These are phyloP conservation scores for Artibeus lituratus DNA, from an alignment of 2,797 vertebrate species.

Conservation along the genomic window DNA sequence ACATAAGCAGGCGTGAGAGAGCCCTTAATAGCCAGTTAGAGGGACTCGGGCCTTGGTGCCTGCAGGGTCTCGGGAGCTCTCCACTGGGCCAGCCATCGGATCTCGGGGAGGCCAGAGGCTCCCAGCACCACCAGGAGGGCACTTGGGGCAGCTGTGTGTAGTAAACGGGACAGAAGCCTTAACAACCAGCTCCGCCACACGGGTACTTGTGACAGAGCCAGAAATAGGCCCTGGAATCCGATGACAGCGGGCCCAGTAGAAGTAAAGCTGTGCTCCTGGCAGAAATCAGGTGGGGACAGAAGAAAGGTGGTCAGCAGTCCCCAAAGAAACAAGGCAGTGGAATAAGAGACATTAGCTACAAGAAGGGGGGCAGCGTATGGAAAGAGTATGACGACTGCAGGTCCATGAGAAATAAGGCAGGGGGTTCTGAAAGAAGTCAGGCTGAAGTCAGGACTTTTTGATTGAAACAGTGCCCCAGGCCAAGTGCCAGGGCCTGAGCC, in stretches of 20 bases:
- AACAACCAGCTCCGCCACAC: accelerated
- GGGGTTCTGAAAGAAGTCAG: background rate
- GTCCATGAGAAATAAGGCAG: accelerated
- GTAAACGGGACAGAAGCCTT: background rate
- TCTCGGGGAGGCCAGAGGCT: background rate
- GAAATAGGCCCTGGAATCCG: background rate
- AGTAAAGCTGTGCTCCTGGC: accelerated
- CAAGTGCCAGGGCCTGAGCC: background rate
- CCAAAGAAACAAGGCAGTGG: accelerated
- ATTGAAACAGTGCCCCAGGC: accelerated
- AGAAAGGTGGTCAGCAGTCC: background rate
- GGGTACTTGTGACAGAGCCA: too few relatives aligned
- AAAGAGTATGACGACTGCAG: accelerated
- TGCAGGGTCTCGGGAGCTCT: background rate
- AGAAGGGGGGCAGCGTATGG: accelerated
- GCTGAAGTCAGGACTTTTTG: background rate
- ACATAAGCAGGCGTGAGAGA: background rate
- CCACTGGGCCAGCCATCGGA: background rate
- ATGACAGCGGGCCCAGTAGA: accelerated
- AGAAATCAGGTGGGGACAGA: background rate
- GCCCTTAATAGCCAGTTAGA: too few relatives aligned
- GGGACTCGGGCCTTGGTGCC: background rate
- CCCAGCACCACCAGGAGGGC: accelerated
- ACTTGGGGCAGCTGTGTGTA: accelerated
- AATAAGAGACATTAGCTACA: accelerated